Percentiles rank a stretch among this genome's conserved stretches.
phyloP scores from a whole-genome alignment of 2,113 vertebrate species.

The Athene cunicularia region DNA sequence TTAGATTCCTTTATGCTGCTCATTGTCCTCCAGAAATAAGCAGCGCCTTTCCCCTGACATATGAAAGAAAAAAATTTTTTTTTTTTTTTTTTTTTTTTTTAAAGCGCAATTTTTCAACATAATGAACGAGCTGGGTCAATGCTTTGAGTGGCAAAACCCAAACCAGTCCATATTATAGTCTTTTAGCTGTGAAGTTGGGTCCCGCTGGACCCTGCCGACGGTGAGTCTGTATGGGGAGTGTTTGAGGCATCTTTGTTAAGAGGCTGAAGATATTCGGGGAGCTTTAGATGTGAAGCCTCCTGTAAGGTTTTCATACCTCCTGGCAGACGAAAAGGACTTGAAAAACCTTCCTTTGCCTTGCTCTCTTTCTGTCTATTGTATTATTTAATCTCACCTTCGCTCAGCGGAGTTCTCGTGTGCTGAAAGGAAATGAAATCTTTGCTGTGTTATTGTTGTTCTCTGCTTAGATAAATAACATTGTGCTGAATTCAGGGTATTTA shows the following conservation, averaged over 20 bases:
- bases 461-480: background rate
- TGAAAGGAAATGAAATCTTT: conserved; percentile 52
- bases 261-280: background rate
- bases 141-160: background rate
- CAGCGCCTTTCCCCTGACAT: background rate
- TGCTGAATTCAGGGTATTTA: background rate
- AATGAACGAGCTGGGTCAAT: background rate
- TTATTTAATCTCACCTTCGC: background rate
- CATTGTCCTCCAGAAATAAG: background rate
- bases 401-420: background rate
- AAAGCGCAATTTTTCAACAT: background rate
- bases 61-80: background rate
- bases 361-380: background rate
- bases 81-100: too few species aligned
- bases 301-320: background rate
- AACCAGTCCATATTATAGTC: background rate
- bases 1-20: background rate
- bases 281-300: background rate
- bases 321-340: background rate
- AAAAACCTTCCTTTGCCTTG: background rate
- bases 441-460: conserved; percentile 9
- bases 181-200: background rate
- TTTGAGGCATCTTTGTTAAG: background rate
- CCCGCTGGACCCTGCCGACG: background rate
- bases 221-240: background rate